Evolutionary conservation across 92 coral and sea anemone genomes (phyloP), one percentile per base, ranked within the genome.

Genomic region (Bergia sp.): DNA sequence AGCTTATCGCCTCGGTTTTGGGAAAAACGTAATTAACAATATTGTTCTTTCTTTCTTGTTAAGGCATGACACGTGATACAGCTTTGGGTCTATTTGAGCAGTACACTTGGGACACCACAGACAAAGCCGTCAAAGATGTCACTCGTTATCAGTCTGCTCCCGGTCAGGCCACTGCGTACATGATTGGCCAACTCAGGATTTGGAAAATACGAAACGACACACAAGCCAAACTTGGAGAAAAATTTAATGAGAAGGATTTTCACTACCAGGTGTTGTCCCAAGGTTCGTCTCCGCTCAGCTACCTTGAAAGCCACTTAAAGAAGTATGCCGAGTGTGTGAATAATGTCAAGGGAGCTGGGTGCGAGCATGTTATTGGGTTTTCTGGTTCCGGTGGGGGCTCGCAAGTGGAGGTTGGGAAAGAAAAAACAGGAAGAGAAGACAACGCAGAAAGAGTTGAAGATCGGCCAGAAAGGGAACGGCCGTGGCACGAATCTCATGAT

Each of bases 81-180:
- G 99, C 99, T 1, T 80, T 97, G 55, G 89, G 81, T 8, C 93
- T 96, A 81, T 95, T 93, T 84, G 99, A 92, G 1, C 81, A 96
- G 36, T 90, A 91, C 55, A 98, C 99, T 3, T 97, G 99, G 99
- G 99, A 97, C 91, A 92, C 84, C 44, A 96, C 99, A 10, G 99
- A 97, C 85, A 97, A 97, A 89, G 99, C 99, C 37, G 90, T 91
- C 37, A 97, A 97, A 86, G 99, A 97, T 88, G 99, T 97, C 61
- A 96, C 98, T 8, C 95, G 99, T 21, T 97, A 97, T 80, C 99
- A 97, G 86, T 91, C 96, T 71, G 90, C 85, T 45, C 96, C 98
- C 21, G 99, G 99, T 77, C 99, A 97, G 91, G 99, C 99, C 75
- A 93, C 96, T n/a, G 98, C 99, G 12, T 97, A 97, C 85, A 97